phyloP scores from a whole-genome alignment of 35 echinoderm and acorn worm species.

The Apostichopus parvimensis region DNA sequence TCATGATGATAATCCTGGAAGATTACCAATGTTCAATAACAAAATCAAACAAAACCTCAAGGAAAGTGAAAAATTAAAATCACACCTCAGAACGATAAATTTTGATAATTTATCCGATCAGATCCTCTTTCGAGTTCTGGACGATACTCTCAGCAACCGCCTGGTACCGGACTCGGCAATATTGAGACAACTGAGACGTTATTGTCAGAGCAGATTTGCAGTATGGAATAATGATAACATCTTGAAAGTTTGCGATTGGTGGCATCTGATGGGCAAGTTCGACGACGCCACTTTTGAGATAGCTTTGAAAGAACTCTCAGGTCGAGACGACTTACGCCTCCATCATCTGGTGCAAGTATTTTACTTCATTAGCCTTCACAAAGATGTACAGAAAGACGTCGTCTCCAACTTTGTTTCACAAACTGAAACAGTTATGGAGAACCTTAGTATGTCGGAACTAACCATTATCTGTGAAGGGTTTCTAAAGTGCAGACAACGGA shows the following conservation, averaged over 20 bases:
- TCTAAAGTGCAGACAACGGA: constrained; percentile 17
- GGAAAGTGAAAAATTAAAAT: background rate
- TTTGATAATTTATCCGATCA: background rate
- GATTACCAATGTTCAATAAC: background rate
- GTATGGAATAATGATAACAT: background rate
- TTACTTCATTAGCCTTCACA: constrained; percentile 19
- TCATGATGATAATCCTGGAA: background rate
- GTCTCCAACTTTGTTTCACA: background rate
- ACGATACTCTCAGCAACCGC: background rate
- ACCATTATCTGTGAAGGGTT: constrained; percentile 43
- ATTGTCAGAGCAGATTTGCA: background rate
- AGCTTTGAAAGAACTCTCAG: background rate
- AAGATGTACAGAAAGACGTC: background rate
- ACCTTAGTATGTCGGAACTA: background rate
- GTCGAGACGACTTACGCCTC: background rate
- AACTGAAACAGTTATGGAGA: background rate
- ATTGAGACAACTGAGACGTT: background rate
- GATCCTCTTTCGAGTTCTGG: background rate
- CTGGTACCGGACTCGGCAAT: background rate
- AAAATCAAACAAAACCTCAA: background rate
- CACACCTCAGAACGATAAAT: background rate
- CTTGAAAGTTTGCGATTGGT: constrained; percentile 43
- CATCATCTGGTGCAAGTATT: constrained; percentile 42
- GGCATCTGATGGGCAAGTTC: constrained; percentile 11
- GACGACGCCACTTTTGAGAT: background rate